Conservation (phyloP, 2,888 invertebrate species). For the Erebia aethiops region DNA sequence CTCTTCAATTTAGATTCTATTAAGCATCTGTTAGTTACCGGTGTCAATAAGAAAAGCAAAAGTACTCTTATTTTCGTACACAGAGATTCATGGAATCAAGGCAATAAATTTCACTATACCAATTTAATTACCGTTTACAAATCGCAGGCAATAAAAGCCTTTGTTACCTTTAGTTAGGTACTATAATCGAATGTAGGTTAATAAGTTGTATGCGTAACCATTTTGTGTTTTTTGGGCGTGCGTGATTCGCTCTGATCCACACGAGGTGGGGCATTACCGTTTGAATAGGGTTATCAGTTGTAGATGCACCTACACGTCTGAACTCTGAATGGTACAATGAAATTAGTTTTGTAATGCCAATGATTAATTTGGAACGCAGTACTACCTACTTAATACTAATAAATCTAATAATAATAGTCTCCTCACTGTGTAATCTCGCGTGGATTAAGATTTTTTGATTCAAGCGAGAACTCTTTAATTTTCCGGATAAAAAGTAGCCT, state of each 20-base stretch:
- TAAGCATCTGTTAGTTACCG: neutral
- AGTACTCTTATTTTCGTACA: conserved; percentile 16
- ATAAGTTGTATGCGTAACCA: conserved; percentile 14
- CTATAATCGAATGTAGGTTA: conserved; percentile 11
- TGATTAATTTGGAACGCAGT: neutral
- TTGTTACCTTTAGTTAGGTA: conserved; percentile 19
- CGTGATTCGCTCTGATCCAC: conserved; percentile 40
- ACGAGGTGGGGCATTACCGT: conserved; percentile 31
- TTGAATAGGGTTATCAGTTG: conserved; percentile 34
- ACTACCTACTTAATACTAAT: no score
- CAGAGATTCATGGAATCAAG: conserved; percentile 9
- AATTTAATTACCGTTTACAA: conserved; percentile 8
- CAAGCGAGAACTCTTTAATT: no score
- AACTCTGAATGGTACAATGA: neutral
- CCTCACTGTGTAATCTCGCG: no score
- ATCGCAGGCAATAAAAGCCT: conserved; percentile 9
- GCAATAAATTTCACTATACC: conserved; percentile 11
- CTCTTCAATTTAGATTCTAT: neutral
- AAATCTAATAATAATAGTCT: no score
- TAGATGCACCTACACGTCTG: neutral
- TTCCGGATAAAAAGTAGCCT: no score
- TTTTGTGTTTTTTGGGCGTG: conserved; percentile 38
- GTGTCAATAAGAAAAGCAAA: conserved; percentile 9
- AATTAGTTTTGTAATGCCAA: conserved; percentile 10
- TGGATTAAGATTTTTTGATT: no score